These are phyloP conservation scores for Pseudococcus longispinus DNA, from an alignment of 2,888 invertebrate species.

Conservation along the genomic window DNA sequence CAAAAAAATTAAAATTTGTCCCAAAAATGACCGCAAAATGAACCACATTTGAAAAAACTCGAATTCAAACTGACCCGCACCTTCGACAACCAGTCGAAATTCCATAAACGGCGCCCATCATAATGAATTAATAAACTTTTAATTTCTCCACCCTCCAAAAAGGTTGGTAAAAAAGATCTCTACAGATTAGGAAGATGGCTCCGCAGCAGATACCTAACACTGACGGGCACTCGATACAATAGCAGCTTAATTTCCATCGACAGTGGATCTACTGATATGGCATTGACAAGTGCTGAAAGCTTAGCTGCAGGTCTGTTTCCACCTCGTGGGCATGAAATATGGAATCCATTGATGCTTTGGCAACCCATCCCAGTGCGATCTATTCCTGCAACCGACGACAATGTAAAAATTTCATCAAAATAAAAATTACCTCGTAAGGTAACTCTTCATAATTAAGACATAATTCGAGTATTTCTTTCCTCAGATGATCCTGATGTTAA, in stretches of 20 bases:
- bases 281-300: constrained; percentile 84
- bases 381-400: constrained; percentile 25
- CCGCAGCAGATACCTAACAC: background rate
- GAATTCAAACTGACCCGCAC: too few species aligned
- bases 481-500: constrained; percentile 62
- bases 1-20: too few species aligned
- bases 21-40: too few species aligned
- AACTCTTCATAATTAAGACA: background rate
- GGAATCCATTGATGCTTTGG: constrained; percentile 63
- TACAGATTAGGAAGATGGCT: constrained; percentile 20
- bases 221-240: constrained; percentile 64
- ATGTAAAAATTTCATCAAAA: background rate
- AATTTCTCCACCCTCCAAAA: background rate
- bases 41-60: too few species aligned
- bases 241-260: constrained; percentile 69
- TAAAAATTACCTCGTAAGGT: background rate
- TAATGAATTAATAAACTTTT: background rate
- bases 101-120: too few species aligned
- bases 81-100: too few species aligned
- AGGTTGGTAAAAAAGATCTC: constrained; percentile 19
- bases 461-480: background rate
- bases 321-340: constrained; percentile 61
- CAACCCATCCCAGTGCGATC: constrained; percentile 68
- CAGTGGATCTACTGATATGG: constrained; percentile 87
- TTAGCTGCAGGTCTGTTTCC: constrained; percentile 73